Percentiles rank a stretch among this genome's conserved stretches.
These are phyloP conservation scores for Neuroterus valhalla DNA, from an alignment of 1,140 invertebrate genomes.

Conservation along the genomic window DNA sequence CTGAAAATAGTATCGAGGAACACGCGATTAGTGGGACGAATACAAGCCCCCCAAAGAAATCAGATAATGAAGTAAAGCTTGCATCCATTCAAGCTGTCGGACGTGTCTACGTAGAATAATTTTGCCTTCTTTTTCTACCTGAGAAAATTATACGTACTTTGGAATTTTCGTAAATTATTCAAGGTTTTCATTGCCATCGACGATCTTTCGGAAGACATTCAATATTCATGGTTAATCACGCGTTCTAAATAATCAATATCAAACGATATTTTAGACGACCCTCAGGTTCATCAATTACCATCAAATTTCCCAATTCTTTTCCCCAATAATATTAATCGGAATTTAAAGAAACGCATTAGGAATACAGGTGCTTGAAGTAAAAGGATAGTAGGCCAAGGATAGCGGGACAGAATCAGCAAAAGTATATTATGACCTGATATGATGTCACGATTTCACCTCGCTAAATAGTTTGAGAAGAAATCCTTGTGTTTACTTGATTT, in stretches of 20 bases:
- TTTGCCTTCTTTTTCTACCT: neutral
- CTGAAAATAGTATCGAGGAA: constrained; percentile 57
- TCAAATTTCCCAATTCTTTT: neutral
- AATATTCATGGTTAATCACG: too few relatives aligned
- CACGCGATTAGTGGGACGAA: constrained; percentile 15
- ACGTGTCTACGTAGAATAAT: neutral
- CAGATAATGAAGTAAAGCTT: constrained; percentile 16
- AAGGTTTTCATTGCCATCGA: too few relatives aligned
- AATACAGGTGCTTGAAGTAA: neutral
- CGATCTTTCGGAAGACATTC: too few relatives aligned
- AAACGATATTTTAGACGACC: too few relatives aligned
- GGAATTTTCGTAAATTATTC: too few relatives aligned
- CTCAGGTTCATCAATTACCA: too few relatives aligned
- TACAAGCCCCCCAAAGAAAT: neutral
- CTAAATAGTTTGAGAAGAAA: constrained; percentile 14
- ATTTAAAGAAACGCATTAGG: neutral
- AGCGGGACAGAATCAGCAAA: constrained; percentile 37
- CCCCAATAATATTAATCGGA: neutral
- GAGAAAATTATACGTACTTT: too few relatives aligned
- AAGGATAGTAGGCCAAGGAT: constrained; percentile 56
- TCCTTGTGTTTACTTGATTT: constrained; percentile 4
- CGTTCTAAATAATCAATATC: too few relatives aligned
- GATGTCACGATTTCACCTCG: constrained; percentile 21
- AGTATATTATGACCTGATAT: neutral
- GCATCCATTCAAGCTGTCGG: constrained; percentile 8